Conservation (phyloP, 2,797 vertebrate species). For the Hozukius guyotensis region DNA sequence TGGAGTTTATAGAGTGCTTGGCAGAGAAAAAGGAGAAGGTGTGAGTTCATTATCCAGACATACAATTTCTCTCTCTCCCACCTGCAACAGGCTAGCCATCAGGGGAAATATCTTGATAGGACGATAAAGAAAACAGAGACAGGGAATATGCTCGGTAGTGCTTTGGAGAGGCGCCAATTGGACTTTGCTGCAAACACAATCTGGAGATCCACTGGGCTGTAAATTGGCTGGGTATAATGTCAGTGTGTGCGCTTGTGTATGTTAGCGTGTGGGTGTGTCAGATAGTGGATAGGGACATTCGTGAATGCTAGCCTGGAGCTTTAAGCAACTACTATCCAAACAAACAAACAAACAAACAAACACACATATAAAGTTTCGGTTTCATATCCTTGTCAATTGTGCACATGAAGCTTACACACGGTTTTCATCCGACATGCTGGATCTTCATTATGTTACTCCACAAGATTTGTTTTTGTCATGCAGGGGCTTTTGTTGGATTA, state of each 20-base stretch:
- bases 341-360: slow-evolving; percentile 40
- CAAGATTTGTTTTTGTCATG: background rate
- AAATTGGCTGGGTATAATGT: slow-evolving; percentile 72
- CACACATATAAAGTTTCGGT: background rate
- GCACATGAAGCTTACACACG: background rate
- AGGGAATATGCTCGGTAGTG: slow-evolving; percentile 71
- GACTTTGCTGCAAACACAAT: slow-evolving; percentile 77
- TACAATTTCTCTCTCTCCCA: slow-evolving; percentile 57
- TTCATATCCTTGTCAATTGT: background rate
- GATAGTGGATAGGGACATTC: slow-evolving; percentile 39
- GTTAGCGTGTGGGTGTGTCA: slow-evolving; percentile 40
- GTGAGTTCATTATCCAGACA: slow-evolving; percentile 72
- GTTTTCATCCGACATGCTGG: background rate
- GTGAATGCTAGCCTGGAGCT: slow-evolving; percentile 44
- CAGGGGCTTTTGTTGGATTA: background rate
- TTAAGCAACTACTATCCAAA: slow-evolving; percentile 15
- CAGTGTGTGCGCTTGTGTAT: slow-evolving; percentile 34
- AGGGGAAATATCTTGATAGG: slow-evolving; percentile 76
- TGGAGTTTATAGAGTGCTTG: slow-evolving; percentile 36
- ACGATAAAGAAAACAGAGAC: slow-evolving; percentile 73
- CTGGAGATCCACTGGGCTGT: slow-evolving; percentile 68
- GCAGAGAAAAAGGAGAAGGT: slow-evolving; percentile 47
- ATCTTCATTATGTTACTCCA: background rate
- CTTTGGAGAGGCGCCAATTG: slow-evolving; percentile 74
- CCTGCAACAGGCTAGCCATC: slow-evolving; percentile 68